phyloP scores from a whole-genome alignment of 2,797 vertebrate genomes.

The Sebastolobus alascanus region DNA sequence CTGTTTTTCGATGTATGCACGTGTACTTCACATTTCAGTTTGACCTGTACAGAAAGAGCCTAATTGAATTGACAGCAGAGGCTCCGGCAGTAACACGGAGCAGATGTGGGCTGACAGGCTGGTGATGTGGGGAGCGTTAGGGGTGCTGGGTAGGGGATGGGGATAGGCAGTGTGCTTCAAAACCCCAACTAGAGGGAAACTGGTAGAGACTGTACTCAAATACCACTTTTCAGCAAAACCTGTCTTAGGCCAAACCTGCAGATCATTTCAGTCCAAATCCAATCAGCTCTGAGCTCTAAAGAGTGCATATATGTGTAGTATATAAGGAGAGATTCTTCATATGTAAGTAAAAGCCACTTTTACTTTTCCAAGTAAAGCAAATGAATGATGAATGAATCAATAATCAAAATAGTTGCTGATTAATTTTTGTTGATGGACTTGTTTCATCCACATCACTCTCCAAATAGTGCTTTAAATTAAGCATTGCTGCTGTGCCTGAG shows the following conservation, averaged over 20 bases:
- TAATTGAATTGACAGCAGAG: conserved; percentile 76
- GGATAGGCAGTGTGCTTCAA: conserved; percentile 17
- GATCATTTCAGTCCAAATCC: conserved; percentile 14
- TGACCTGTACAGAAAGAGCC: conserved; percentile 53
- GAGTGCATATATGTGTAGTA: neutral
- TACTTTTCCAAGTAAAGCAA: neutral
- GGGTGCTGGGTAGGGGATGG: conserved; percentile 1
- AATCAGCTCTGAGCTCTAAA: neutral
- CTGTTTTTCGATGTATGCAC: conserved; percentile 11
- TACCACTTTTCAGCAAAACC: conserved; percentile 20
- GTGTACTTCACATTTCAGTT: conserved; percentile 25
- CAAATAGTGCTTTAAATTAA: neutral
- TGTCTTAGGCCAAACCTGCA: conserved; percentile 13
- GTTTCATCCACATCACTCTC: neutral
- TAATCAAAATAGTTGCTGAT: neutral
- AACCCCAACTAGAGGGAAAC: conserved; percentile 39
- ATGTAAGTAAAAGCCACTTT: neutral
- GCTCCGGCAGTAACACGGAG: conserved; percentile 65
- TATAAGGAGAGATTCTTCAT: neutral
- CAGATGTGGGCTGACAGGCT: conserved; percentile 76
- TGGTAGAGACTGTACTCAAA: conserved; percentile 8
- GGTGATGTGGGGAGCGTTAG: conserved; percentile 39
- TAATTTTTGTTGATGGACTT: neutral
- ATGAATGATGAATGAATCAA: neutral
- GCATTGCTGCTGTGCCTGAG: neutral